These are phyloP conservation scores for Odobenus rosmarus DNA, from an alignment of 2,113 vertebrate genomes.

Conservation along the genomic window DNA sequence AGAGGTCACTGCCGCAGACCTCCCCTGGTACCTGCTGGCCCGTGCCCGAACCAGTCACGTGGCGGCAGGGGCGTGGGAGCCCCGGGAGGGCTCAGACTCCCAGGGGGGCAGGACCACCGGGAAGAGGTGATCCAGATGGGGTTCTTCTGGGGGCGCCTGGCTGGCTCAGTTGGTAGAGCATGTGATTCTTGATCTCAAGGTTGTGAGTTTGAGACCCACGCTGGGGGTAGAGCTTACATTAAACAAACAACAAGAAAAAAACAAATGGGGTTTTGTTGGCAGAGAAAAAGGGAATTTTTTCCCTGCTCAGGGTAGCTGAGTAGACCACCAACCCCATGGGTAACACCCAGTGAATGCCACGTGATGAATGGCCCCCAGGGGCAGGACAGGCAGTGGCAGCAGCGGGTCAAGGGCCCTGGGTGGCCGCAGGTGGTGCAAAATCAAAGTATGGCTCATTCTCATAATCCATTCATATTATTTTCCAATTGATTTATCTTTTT, in stretches of 20 bases:
- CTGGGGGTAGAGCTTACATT: not conserved
- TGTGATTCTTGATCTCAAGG: not conserved
- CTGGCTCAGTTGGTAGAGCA: not conserved
- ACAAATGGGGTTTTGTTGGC: not conserved
- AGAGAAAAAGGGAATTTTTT: not conserved
- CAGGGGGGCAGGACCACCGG: not conserved
- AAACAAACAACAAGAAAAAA: not conserved
- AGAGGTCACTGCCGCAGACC: not conserved
- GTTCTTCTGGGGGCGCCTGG: not conserved
- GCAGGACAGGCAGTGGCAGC: not conserved
- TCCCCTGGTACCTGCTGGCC: not conserved
- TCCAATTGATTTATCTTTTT: not conserved
- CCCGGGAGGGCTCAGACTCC: not conserved
- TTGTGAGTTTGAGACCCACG: not conserved
- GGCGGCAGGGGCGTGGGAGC: not conserved
- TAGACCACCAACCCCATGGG: not conserved
- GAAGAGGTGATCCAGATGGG: not conserved
- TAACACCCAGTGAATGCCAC: not conserved
- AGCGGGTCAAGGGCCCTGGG: not conserved
- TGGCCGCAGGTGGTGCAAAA: not conserved
- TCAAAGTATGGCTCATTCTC: not conserved
- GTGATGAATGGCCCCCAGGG: not conserved
- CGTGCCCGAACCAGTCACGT: not conserved
- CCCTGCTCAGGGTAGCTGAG: not conserved
- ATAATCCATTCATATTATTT: not conserved